Base-by-base conservation (phyloP, 1,140 invertebrate genomes). In the Tribolium madens region DNA sequence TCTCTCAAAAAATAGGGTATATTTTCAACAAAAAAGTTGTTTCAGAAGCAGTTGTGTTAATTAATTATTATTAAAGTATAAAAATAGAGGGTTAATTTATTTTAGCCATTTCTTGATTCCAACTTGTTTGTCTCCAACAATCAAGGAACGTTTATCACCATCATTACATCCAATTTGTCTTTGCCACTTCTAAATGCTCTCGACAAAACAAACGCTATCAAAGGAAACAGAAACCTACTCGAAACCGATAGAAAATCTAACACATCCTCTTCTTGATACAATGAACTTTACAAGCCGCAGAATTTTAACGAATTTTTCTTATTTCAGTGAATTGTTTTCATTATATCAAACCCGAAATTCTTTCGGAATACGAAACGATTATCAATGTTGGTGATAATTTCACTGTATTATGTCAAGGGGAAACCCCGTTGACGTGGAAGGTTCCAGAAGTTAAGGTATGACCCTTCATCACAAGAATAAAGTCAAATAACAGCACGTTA, bases 261-360 rank as follows among this genome's bases (percentile, higher is more conserved):
- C 50, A 72, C 70, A 72, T 72, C 70, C 70, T 42, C 93, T 93
- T 77, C 93, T 95, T 75, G 94, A 96, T 83, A 93, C 93, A n/a
- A 93, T 93, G 17, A 92, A 91, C 78, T 91, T 50, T 86, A 95
- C 9, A 91, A 92, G 81, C 88, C 91, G 83, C 94, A 92, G 91
- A 87, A 95, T 81, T 86, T 93, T 3, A 92, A 90, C 77, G 88
- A 76, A 73, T 36, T 74, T 69, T 75, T 36, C n/a, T n/a, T n/a
- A 5, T 69, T 57, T 18, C 52, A 57, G 57, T 13, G 10, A 7
- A 12, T 1, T 31, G 21, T 9, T 64, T 33, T 12, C 18, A 12
- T 10, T 14, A 64, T 33, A 12, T 12, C 10, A 64, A 64, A 14
- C 57, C 57, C 14, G 21, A 64, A 64, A 64, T 64, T 18, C 57